These are phyloP conservation scores for Stegodyphus mimosarum DNA, from an alignment of 1,140 invertebrate species.

Conservation along the genomic window DNA sequence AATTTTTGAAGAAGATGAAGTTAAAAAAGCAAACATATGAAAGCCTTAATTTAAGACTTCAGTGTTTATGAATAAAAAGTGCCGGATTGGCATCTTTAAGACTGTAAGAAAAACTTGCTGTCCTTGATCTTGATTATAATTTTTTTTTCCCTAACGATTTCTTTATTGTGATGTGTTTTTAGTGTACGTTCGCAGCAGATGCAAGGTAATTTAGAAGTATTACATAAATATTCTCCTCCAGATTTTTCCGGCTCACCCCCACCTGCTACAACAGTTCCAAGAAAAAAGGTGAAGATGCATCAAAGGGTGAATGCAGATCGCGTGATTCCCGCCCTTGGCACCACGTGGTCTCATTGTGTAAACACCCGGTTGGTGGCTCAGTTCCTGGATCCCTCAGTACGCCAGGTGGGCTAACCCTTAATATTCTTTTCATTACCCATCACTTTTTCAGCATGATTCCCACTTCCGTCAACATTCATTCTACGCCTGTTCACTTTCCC, in stretches of 20 bases:
- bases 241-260: background rate
- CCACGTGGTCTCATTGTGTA: slow-evolving; percentile 46
- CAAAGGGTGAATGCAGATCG: slow-evolving; percentile 8
- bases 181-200: no score
- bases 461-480: background rate
- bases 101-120: no score
- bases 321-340: slow-evolving; percentile 38
- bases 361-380: slow-evolving; percentile 43
- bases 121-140: no score
- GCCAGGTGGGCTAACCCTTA: slow-evolving; percentile 26
- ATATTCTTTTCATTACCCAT: background rate
- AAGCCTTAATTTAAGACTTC: no score
- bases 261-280: slow-evolving; percentile 1
- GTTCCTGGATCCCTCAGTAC: slow-evolving; percentile 3
- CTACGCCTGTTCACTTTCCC: no score
- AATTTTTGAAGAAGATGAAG: no score
- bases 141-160: no score
- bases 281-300: background rate
- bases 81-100: no score
- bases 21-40: no score
- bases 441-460: background rate
- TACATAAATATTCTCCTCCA: background rate
- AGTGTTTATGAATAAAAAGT: no score
- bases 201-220: no score
- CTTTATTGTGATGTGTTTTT: no score